Conservation (phyloP, 2,888 invertebrate species). For the Resseliella maxima region DNA sequence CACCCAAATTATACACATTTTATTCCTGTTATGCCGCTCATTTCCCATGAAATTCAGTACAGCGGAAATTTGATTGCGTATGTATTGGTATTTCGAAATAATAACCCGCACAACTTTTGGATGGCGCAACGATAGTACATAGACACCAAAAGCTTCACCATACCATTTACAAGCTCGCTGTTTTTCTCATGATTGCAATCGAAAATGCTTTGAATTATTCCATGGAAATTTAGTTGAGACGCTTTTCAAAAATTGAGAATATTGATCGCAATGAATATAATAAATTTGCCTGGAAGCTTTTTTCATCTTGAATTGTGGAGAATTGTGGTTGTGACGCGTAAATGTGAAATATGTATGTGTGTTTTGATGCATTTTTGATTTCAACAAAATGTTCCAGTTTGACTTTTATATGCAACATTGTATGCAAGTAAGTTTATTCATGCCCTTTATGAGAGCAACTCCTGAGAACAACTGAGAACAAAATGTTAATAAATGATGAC, state of each 20-base stretch:
- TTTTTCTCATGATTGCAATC: not conserved
- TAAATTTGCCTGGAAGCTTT: not conserved
- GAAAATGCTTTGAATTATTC: not conserved
- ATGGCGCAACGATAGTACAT: too few relatives aligned
- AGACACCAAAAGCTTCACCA: too few relatives aligned
- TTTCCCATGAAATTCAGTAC: too few relatives aligned
- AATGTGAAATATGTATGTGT: not conserved
- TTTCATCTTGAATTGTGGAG: too few relatives aligned
- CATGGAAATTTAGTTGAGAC: not conserved
- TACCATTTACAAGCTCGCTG: too few relatives aligned
- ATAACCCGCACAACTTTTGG: too few relatives aligned
- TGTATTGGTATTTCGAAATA: too few relatives aligned
- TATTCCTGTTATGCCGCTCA: too few relatives aligned
- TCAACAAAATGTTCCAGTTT: not conserved
- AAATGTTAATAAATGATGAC: conserved; percentile 13
- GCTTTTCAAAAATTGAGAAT: too few relatives aligned
- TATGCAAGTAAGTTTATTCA: not conserved
- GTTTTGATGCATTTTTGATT: not conserved
- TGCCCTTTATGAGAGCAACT: not conserved
- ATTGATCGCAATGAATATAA: not conserved
- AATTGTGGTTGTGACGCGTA: too few relatives aligned
- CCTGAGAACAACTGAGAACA: not conserved
- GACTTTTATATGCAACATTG: not conserved
- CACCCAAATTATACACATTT: too few relatives aligned
- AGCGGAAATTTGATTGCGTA: too few relatives aligned